Percentiles rank a stretch among this genome's conserved stretches.
These are phyloP conservation scores for Acinonyx jubatus DNA, from an alignment of 2,113 vertebrate species.

Conservation along the genomic window DNA sequence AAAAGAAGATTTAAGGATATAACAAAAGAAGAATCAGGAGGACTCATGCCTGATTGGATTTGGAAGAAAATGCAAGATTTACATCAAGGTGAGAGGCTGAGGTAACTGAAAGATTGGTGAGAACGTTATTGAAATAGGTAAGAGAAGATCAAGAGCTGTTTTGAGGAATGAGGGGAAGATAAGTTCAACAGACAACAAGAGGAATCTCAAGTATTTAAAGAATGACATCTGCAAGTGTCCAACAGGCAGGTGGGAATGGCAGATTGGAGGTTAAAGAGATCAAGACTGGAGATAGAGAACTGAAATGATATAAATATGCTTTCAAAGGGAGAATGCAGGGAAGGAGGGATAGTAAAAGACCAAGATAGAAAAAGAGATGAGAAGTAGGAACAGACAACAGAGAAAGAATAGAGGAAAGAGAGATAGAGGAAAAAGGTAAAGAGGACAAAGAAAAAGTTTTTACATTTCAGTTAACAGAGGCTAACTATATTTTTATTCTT, in stretches of 20 bases:
- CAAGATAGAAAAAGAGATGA: background rate
- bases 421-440: background rate
- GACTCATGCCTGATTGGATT: background rate
- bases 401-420: background rate
- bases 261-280: background rate
- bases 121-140: background rate
- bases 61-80: background rate
- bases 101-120: background rate
- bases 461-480: background rate
- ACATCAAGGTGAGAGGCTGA: background rate
- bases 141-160: background rate
- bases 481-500: background rate
- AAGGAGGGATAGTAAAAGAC: background rate
- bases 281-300: background rate
- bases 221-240: background rate
- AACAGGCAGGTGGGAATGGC: background rate
- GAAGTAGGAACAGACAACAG: background rate
- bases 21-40: background rate
- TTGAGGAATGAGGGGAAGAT: background rate
- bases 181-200: background rate
- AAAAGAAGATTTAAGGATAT: background rate
- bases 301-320: background rate
- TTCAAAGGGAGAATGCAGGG: background rate
- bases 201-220: background rate
- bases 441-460: background rate